Percentiles rank a stretch among this genome's conserved stretches.
phyloP scores from a whole-genome alignment of 2,113 vertebrate genomes.

The Reinhardtius hippoglossoides region DNA sequence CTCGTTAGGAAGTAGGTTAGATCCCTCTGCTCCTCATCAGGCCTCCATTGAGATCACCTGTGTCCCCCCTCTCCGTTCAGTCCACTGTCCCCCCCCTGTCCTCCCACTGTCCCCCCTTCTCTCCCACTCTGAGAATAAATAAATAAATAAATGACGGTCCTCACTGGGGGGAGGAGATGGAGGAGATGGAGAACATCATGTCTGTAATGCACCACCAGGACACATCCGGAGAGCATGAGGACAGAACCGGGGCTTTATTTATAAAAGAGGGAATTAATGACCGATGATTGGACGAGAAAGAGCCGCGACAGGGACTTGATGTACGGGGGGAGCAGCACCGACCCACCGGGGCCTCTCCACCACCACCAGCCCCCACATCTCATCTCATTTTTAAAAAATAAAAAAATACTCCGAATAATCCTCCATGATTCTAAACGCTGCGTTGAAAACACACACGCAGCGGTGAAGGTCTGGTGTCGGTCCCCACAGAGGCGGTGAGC shows the following conservation, averaged over 20 bases:
- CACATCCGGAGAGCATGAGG: too few species aligned
- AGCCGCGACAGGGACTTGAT: conserved; percentile 7
- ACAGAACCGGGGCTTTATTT: too few species aligned
- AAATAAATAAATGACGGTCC: background rate
- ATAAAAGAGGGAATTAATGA: background rate
- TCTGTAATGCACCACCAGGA: background rate
- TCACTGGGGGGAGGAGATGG: background rate
- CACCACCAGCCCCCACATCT: background rate
- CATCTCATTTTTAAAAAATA: background rate
- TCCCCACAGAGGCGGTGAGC: background rate
- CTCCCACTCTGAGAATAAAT: background rate
- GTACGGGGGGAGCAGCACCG: background rate
- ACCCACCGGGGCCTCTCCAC: conserved; percentile 37
- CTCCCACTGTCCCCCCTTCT: background rate
- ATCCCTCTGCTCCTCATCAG: conserved; percentile 18
- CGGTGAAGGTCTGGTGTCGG: accelerated
- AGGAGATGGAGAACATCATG: background rate
- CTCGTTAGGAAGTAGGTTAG: too few species aligned
- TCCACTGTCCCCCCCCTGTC: background rate
- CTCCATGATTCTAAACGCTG: background rate
- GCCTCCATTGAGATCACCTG: conserved; percentile 31
- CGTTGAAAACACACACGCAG: background rate
- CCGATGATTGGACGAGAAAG: conserved; percentile 40
- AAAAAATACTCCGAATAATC: background rate
- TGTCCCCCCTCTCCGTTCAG: background rate